Conservation (phyloP, 2,797 vertebrate genomes). For the Malacoctenus gilli region DNA sequence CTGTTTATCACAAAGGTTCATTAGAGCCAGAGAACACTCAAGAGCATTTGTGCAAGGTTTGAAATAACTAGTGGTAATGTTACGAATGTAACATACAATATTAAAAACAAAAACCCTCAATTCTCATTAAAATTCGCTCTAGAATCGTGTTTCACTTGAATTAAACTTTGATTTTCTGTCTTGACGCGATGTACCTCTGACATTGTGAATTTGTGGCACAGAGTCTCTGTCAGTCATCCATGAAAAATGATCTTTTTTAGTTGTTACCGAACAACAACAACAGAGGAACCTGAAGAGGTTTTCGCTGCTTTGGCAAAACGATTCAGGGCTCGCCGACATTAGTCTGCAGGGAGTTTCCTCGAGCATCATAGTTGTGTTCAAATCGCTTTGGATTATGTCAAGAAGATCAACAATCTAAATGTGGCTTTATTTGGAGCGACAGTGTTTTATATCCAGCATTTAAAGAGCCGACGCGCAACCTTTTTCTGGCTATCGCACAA, state of each 20-base stretch:
- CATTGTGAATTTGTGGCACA: not conserved
- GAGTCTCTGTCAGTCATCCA: not conserved
- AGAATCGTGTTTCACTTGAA: too few relatives aligned
- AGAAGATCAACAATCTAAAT: conserved; percentile 12
- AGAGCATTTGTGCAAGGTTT: too few relatives aligned
- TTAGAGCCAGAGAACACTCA: not conserved
- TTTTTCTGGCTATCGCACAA: not conserved
- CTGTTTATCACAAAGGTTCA: not conserved
- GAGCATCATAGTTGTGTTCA: conserved; percentile 10
- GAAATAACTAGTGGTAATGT: too few relatives aligned
- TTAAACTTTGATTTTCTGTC: too few relatives aligned
- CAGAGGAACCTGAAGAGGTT: conserved; percentile 13
- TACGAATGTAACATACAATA: too few relatives aligned
- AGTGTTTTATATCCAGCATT: not conserved
- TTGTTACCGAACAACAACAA: not conserved
- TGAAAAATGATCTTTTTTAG: conserved; percentile 18
- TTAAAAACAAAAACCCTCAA: too few relatives aligned
- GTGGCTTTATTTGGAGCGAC: not conserved
- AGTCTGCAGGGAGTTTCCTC: conserved; percentile 4
- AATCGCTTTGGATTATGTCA: conserved; percentile 7
- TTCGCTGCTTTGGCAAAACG: conserved; percentile 23
- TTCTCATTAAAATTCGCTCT: too few relatives aligned
- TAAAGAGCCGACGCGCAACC: not conserved
- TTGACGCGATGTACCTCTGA: not conserved
- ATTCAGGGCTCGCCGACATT: not conserved